Percentiles rank a stretch among this genome's conserved stretches.
Conservation (phyloP, 2,113 vertebrate genomes). For the Sturnira hondurensis region DNA sequence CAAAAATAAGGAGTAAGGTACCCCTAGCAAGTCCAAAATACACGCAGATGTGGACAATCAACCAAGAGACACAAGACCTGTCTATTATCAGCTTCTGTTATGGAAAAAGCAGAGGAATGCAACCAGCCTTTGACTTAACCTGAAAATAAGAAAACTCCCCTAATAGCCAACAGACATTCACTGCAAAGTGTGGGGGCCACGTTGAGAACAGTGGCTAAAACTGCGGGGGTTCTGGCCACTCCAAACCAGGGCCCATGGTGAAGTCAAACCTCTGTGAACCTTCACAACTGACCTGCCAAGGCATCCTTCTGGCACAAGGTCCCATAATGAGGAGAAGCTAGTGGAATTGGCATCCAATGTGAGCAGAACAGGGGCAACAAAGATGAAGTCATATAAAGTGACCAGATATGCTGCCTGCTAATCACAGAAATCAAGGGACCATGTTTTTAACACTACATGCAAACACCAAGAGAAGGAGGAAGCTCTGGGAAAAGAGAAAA, state of each 20-base stretch:
- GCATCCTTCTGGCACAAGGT: background rate
- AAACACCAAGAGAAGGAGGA: background rate
- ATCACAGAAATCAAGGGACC: background rate
- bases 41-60: background rate
- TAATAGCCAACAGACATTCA: background rate
- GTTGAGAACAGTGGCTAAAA: background rate
- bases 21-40: background rate
- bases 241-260: background rate
- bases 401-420: background rate
- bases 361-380: background rate
- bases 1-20: background rate
- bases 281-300: background rate
- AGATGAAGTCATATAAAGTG: background rate
- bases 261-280: background rate
- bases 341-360: background rate
- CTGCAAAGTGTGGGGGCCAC: background rate
- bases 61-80: background rate
- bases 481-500: background rate
- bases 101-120: background rate
- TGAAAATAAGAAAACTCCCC: background rate
- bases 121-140: background rate
- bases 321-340: background rate
- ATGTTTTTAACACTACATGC: background rate
- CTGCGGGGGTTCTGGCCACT: background rate
- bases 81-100: background rate